phyloP scores from a whole-genome alignment of 2,888 invertebrate genomes.

The Eupelmus urozonus region DNA sequence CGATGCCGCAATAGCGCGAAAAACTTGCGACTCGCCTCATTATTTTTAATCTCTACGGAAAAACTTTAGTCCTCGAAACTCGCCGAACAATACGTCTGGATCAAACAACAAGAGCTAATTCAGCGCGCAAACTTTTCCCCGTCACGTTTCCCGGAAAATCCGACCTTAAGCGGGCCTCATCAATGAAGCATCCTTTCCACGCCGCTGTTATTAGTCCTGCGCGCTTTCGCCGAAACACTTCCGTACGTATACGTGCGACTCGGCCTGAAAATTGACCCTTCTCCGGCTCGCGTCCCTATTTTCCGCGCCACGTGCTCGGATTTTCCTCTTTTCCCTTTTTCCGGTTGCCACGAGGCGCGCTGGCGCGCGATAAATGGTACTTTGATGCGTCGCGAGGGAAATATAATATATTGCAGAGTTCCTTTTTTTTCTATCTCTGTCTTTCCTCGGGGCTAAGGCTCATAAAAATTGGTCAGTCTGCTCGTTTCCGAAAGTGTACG shows the following conservation, averaged over 20 bases:
- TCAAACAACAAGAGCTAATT: background rate
- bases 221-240: too few relatives aligned
- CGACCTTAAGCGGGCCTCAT: background rate
- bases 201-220: too few relatives aligned
- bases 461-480: conserved; percentile 15
- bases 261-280: background rate
- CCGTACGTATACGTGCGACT: too few relatives aligned
- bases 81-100: too few relatives aligned
- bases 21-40: too few relatives aligned
- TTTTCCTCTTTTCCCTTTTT: conserved; percentile 3
- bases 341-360: too few relatives aligned
- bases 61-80: too few relatives aligned
- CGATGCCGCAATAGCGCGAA: too few relatives aligned
- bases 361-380: conserved; percentile 11
- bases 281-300: background rate
- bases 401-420: conserved; percentile 10
- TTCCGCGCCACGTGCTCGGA: conserved; percentile 27
- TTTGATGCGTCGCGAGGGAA: conserved; percentile 19
- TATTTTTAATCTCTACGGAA: too few relatives aligned
- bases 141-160: conserved; percentile 1
- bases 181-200: too few relatives aligned
- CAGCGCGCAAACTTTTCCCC: background rate
- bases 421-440: background rate
- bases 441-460: background rate
- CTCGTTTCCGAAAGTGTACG: background rate